Conservation (phyloP, 2,888 invertebrate species). For the Myathropa florea region DNA sequence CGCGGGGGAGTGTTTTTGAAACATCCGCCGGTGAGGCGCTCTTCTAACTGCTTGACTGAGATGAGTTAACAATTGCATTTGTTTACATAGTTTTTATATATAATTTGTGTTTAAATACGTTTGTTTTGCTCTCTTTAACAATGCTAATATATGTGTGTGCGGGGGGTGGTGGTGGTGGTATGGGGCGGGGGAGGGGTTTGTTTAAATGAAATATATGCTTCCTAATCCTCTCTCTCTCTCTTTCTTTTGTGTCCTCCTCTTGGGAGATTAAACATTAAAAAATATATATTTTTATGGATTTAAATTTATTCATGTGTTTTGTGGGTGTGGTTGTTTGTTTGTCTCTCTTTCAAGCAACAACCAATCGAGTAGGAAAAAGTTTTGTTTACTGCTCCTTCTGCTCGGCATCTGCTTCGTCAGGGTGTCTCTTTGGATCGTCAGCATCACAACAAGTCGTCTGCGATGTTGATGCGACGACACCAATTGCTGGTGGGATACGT, state of each 20-base stretch:
- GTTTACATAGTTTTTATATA: slow-evolving; percentile 27
- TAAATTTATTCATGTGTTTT: slow-evolving; percentile 33
- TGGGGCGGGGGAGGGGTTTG: background rate
- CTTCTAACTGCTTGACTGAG: slow-evolving; percentile 58
- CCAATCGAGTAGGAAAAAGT: slow-evolving; percentile 76
- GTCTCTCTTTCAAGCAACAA: slow-evolving; percentile 52
- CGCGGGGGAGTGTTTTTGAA: slow-evolving; percentile 58
- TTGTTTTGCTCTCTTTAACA: slow-evolving; percentile 43
- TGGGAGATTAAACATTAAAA: slow-evolving; percentile 66
- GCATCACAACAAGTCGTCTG: slow-evolving; percentile 23
- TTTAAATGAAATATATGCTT: slow-evolving; percentile 56
- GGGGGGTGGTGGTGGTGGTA: background rate
- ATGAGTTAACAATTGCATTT: slow-evolving; percentile 62
- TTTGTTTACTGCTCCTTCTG: slow-evolving; percentile 71
- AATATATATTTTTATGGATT: slow-evolving; percentile 57
- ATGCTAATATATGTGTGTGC: slow-evolving; percentile 56
- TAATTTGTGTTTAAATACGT: slow-evolving; percentile 50
- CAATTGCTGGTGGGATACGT: slow-evolving; percentile 2
- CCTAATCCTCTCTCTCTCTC: background rate
- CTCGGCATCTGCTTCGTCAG: slow-evolving; percentile 37
- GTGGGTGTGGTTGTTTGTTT: background rate
- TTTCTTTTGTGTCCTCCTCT: slow-evolving; percentile 16
- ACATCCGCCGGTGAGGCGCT: slow-evolving; percentile 47
- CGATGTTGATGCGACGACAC: slow-evolving; percentile 20
- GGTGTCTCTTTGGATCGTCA: slow-evolving; percentile 25